Conservation (phyloP, 2,888 invertebrate genomes). For the Melinopterus prodromus region DNA sequence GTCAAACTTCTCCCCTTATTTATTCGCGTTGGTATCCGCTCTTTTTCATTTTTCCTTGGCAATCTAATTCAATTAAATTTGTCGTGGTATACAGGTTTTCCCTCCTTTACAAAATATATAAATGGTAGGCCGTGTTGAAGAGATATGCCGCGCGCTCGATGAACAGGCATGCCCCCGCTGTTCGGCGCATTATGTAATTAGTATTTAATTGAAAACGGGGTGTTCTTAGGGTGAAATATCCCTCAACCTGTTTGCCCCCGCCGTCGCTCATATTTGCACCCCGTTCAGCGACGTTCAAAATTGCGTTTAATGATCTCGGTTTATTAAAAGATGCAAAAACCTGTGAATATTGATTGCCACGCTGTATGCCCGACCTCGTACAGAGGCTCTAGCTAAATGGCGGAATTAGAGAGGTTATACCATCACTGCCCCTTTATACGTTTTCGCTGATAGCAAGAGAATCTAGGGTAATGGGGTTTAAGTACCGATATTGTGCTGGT, state of each 20-base stretch:
- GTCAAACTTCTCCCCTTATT: too few species aligned
- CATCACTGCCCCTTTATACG: neutral
- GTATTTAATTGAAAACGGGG: slow-evolving; percentile 15
- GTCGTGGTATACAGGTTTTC: neutral
- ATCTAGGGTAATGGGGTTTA: too few species aligned
- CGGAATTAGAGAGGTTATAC: neutral
- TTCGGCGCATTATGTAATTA: slow-evolving; percentile 14
- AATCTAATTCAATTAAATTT: neutral
- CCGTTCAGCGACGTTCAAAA: neutral
- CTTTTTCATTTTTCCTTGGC: neutral
- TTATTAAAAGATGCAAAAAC: slow-evolving; percentile 9
- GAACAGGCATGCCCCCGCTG: neutral
- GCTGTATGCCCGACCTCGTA: neutral
- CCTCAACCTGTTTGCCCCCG: slow-evolving; percentile 10
- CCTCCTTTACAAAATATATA: neutral
- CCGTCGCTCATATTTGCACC: slow-evolving; percentile 9
- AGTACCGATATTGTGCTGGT: too few species aligned
- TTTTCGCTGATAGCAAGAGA: too few species aligned
- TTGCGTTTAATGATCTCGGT: slow-evolving; percentile 17
- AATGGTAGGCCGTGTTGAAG: neutral
- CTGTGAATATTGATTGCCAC: neutral
- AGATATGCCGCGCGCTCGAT: neutral
- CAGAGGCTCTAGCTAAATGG: neutral
- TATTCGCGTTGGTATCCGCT: neutral
- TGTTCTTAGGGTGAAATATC: slow-evolving; percentile 16